Percentiles rank a stretch among this genome's conserved stretches.
These are phyloP conservation scores for Anhinga anhinga DNA, from an alignment of 2,113 vertebrate genomes.

Conservation along the genomic window DNA sequence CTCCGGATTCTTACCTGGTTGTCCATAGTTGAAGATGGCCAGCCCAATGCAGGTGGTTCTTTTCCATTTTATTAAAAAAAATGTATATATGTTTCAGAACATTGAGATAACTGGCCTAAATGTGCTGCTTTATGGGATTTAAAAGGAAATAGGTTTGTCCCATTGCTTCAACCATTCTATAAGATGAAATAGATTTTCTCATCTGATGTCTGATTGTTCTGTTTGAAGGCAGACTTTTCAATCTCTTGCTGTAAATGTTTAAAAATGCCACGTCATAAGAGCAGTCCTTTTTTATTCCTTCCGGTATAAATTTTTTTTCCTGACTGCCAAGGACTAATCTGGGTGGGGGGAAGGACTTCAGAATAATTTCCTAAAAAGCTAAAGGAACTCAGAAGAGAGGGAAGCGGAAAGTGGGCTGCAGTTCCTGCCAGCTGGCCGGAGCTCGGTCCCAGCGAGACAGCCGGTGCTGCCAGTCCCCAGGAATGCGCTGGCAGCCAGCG, in stretches of 20 bases:
- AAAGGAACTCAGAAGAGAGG: not conserved
- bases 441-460: not conserved
- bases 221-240: not conserved
- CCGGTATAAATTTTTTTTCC: not conserved
- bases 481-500: not conserved
- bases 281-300: not conserved
- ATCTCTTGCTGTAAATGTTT: not conserved
- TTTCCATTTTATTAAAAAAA: not conserved
- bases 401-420: not conserved
- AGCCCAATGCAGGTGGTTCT: not conserved
- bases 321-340: not conserved
- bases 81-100: not conserved
- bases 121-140: not conserved
- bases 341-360: not conserved
- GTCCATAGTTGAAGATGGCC: not conserved
- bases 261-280: not conserved
- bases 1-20: not conserved
- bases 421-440: not conserved
- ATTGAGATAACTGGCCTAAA: not conserved
- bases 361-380: conserved; percentile 45
- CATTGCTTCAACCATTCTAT: not conserved
- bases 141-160: not conserved
- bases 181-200: not conserved
- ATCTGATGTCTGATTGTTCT: not conserved
- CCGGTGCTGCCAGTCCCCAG: not conserved